Evolutionary conservation across 2,797 vertebrate species (phyloP), one percentile per base, ranked within the genome.

Genomic region (Onychomys arenicola): DNA sequence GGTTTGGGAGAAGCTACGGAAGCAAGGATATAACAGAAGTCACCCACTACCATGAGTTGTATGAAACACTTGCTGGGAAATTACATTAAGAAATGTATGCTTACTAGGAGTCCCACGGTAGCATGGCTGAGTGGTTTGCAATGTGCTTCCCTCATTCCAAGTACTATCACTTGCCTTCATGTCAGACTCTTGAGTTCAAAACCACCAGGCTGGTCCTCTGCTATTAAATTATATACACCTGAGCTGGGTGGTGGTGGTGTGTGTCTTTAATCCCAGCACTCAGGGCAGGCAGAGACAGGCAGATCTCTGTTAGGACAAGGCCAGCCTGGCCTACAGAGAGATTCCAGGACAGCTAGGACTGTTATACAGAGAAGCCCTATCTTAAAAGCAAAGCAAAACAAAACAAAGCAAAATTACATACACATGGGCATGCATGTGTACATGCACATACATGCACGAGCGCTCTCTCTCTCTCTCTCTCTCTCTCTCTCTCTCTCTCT

Each of bases 21-120:
- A 95, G 97, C 93, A 96, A 98, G 94, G 96, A 96, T 91, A 95
- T 95, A 98, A 97, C 97, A 98, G 97, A 98, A 98, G 98, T 98
- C 98, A 98, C 98, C 93, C 93, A 95, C 95, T 98, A 97, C 96
- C 97, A 97, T 98, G 98, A 98, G 98, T 98, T 98, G 98, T 98
- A 98, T 98, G 98, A 98, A 98, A 98, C 98, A 96, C 98, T 98
- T 98, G 95, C 98, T 98, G 97, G 97, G 97, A 98, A 98, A 98
- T 97, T 98, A 97, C 98, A 98, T 98, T 98, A 98, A 98, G 97
- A 97, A 98, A 98, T 98, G 97, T 98, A 94, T 94, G 91, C 96
- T 97, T 86, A 94, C 97, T 98, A 76, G 94, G 97, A 98, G 98
- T 98, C 97, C 92, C 97, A 83, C 17, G 96, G 97, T 94, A 96